Conservation (phyloP, 2,888 invertebrate genomes). For the Athalia circularis region DNA sequence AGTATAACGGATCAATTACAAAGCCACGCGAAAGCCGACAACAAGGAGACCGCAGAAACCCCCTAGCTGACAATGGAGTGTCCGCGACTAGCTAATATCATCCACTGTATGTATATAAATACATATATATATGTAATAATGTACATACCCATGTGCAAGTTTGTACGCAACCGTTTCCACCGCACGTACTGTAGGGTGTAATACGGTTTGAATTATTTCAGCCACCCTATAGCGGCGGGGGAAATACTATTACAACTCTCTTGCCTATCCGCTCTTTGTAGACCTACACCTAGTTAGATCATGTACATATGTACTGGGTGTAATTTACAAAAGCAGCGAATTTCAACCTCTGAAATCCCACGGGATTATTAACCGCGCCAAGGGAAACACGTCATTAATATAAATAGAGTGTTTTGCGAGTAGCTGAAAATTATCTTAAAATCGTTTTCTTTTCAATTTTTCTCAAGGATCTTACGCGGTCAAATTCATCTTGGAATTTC, state of each 20-base stretch:
- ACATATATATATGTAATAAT: no score
- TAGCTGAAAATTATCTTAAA: no score
- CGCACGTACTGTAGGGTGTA: background rate
- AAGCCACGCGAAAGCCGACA: constrained; percentile 57
- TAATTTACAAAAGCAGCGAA: background rate
- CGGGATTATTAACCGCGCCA: background rate
- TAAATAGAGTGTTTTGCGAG: background rate
- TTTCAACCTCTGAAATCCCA: background rate
- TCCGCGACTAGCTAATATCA: constrained; percentile 56
- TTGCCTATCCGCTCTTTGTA: background rate
- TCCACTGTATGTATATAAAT: background rate
- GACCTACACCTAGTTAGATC: background rate
- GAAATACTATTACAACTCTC: background rate
- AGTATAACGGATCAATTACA: constrained; percentile 57
- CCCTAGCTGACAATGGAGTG: constrained; percentile 55
- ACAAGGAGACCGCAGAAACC: constrained; percentile 57
- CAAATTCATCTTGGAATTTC: no score
- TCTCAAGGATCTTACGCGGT: no score
- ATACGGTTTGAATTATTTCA: constrained; percentile 31
- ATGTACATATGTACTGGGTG: background rate
- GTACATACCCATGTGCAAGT: no score
- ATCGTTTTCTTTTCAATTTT: no score
- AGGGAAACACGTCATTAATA: background rate
- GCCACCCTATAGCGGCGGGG: background rate
- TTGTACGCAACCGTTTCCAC: background rate